Evolutionary conservation across 2,797 vertebrate genomes (phyloP).

Genomic region (Sitta carolinensis): DNA sequence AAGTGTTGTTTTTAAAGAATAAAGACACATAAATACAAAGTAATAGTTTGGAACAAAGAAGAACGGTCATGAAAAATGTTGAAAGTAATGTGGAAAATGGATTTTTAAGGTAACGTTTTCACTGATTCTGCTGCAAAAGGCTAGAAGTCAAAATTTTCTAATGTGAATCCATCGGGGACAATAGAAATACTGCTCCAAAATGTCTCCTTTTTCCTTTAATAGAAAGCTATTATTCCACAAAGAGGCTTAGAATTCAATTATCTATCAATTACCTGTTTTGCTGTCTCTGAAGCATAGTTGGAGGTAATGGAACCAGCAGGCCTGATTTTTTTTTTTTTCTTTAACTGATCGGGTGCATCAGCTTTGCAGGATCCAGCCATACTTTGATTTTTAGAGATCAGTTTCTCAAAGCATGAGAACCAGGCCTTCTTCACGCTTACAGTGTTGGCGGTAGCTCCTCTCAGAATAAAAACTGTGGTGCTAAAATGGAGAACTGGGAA

Average conservation of each 20-base stretch:
- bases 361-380: not conserved
- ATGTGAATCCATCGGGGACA: not conserved
- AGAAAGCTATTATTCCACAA: not conserved
- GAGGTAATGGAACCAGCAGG: not conserved
- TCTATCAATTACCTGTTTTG: not conserved
- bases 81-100: not conserved
- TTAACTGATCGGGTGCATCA: not conserved
- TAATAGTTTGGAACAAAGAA: not conserved
- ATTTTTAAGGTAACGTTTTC: not conserved
- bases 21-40: not conserved
- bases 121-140: not conserved
- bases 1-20: not conserved
- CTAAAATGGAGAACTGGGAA: not conserved
- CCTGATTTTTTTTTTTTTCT: not conserved
- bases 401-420: not conserved
- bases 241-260: not conserved
- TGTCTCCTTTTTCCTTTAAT: not conserved
- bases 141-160: not conserved
- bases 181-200: not conserved
- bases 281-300: not conserved
- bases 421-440: not conserved
- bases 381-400: not conserved
- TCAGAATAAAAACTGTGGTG: not conserved
- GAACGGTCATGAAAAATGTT: not conserved
- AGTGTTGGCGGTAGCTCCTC: not conserved